phyloP scores from a whole-genome alignment of 2,797 vertebrate genomes.

The Diglossa cyanea region DNA sequence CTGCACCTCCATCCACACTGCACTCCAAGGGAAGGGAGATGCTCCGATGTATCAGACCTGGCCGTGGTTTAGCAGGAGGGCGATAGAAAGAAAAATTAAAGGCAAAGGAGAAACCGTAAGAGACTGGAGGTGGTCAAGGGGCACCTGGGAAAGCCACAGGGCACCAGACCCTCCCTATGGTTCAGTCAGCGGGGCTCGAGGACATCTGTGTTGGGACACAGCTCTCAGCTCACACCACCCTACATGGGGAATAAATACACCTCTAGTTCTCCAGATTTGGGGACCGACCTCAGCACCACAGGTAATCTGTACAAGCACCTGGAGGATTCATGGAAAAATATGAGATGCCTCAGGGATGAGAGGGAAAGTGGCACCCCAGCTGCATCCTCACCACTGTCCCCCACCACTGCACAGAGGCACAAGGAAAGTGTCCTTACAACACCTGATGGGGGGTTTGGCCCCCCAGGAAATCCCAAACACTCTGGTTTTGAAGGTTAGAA shows the following conservation, averaged over 20 bases:
- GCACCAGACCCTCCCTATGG: not conserved
- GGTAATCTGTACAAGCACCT: not conserved
- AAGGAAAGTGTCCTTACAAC: fast-evolving
- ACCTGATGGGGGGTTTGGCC: not conserved
- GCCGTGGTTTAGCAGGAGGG: not conserved
- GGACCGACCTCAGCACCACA: not conserved
- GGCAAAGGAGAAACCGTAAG: not conserved
- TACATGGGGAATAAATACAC: not conserved
- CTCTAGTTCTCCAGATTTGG: not conserved
- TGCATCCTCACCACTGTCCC: not conserved
- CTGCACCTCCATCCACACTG: not conserved
- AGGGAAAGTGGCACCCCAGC: not conserved
- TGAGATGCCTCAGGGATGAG: not conserved
- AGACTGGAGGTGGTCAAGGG: not conserved
- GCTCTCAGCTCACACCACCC: not conserved
- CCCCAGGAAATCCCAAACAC: not conserved
- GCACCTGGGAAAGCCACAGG: not conserved
- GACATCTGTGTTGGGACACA: fast-evolving
- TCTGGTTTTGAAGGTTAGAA: not conserved
- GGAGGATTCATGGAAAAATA: fast-evolving
- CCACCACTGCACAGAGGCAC: fast-evolving
- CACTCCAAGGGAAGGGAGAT: not conserved
- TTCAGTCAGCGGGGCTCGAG: not conserved
- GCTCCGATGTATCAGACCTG: fast-evolving
- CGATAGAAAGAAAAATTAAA: not conserved